A percentile compares a stretch with the other conserved stretches of the same genome.
Evolutionary conservation across 2,888 invertebrate species (phyloP).

Genomic region (Therioaphis trifolii): DNA sequence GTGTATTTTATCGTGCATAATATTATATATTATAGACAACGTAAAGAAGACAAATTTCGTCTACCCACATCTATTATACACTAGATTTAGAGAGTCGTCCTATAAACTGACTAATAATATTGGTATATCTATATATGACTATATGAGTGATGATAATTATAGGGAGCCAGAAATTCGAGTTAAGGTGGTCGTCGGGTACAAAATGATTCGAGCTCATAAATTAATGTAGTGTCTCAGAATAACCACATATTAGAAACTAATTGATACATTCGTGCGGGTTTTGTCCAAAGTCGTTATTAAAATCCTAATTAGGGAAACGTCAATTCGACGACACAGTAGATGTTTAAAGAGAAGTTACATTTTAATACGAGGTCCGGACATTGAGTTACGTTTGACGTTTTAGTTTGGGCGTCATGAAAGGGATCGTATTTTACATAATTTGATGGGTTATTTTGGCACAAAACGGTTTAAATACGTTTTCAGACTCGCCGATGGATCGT

Average conservation of each 20-base stretch:
- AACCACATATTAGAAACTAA: background rate
- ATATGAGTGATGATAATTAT: slow-evolving; percentile 3
- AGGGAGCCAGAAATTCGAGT: background rate
- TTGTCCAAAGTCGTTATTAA: background rate
- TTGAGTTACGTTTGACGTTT: background rate
- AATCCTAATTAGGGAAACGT: background rate
- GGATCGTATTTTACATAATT: background rate
- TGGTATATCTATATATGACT: too few relatives aligned
- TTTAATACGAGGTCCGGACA: too few relatives aligned
- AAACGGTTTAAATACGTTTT: background rate
- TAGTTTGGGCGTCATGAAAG: background rate
- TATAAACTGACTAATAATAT: slow-evolving; percentile 11
- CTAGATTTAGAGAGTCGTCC: background rate
- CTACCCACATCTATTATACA: slow-evolving; percentile 1
- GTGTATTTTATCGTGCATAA: background rate
- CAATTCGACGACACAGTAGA: too few relatives aligned
- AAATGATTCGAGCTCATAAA: background rate
- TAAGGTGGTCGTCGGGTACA: background rate
- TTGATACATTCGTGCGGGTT: background rate
- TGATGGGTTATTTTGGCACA: background rate
- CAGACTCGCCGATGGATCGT: too few relatives aligned
- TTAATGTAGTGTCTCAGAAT: background rate
- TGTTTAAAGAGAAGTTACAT: background rate
- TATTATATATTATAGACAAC: background rate
- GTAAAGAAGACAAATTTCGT: background rate